Conservation (phyloP, 1,140 invertebrate genomes). For the Drosophila pruinosa region DNA sequence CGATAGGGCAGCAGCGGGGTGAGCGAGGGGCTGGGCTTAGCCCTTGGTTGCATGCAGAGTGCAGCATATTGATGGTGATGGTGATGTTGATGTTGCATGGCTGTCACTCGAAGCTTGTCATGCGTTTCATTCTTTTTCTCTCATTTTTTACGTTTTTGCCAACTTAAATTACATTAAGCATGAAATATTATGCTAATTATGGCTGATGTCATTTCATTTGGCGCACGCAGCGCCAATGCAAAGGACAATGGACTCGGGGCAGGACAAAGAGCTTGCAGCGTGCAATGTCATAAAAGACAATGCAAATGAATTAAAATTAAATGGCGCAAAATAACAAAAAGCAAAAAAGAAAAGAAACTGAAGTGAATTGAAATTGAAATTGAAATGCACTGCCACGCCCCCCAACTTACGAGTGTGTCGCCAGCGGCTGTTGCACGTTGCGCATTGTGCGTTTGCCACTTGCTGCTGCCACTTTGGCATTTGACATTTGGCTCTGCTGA, state of each 20-base stretch:
- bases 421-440: slow-evolving; percentile 37
- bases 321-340: slow-evolving; percentile 39
- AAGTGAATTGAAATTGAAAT: slow-evolving; percentile 51
- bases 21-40: not conserved
- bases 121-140: slow-evolving; percentile 41
- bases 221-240: slow-evolving; percentile 37
- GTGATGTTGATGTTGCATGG: slow-evolving; percentile 49
- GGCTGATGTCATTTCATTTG: slow-evolving; percentile 75
- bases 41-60: slow-evolving; percentile 8
- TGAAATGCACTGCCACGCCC: slow-evolving; percentile 60
- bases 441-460: slow-evolving; percentile 17
- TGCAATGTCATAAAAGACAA: slow-evolving; percentile 60
- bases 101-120: slow-evolving; percentile 60
- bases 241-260: not conserved
- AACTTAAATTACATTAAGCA: slow-evolving; percentile 81
- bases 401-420: slow-evolving; percentile 8
- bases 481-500: slow-evolving; percentile 28
- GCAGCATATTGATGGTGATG: not conserved
- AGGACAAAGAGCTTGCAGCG: not conserved
- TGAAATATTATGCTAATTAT: slow-evolving; percentile 82
- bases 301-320: slow-evolving; percentile 80
- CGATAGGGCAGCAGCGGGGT: not conserved
- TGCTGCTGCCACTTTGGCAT: slow-evolving; percentile 19
- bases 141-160: slow-evolving; percentile 52
- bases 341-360: slow-evolving; percentile 47